These are phyloP conservation scores for Enteromius viviparus DNA, from an alignment of 2,797 vertebrate species.

Conservation along the genomic window DNA sequence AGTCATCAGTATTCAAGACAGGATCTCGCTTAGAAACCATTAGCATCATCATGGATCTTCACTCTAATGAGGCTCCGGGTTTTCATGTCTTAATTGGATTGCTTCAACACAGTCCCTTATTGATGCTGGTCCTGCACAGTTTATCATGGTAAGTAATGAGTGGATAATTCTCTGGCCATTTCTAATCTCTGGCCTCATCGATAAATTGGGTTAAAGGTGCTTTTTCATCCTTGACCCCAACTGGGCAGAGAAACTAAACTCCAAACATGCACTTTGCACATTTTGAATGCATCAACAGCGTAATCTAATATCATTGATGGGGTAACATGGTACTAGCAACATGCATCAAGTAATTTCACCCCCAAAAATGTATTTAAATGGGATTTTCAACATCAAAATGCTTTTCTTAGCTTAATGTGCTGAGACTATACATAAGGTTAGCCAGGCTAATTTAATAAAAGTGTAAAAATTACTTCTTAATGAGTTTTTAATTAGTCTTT, in stretches of 20 bases:
- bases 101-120: slow-evolving; percentile 80
- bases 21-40: slow-evolving; percentile 75
- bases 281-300: neutral
- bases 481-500: slow-evolving; percentile 5
- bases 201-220: slow-evolving; percentile 27
- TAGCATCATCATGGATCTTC: slow-evolving; percentile 81
- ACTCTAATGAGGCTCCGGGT: slow-evolving; percentile 80
- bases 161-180: slow-evolving; percentile 80
- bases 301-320: neutral
- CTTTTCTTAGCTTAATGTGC: neutral
- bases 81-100: slow-evolving; percentile 82
- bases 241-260: neutral
- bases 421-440: neutral
- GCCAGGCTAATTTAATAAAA: neutral
- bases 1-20: slow-evolving; percentile 79
- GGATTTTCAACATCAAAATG: neutral
- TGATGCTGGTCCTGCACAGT: slow-evolving; percentile 83
- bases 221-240: slow-evolving; percentile 31
- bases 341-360: neutral
- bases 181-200: slow-evolving; percentile 66
- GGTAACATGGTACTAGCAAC: neutral
- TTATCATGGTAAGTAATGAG: slow-evolving; percentile 86
- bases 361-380: neutral
- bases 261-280: neutral
- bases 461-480: neutral